Evolutionary conservation across 2,888 invertebrate species (phyloP).

Genomic region (Emmelina monodactyla): DNA sequence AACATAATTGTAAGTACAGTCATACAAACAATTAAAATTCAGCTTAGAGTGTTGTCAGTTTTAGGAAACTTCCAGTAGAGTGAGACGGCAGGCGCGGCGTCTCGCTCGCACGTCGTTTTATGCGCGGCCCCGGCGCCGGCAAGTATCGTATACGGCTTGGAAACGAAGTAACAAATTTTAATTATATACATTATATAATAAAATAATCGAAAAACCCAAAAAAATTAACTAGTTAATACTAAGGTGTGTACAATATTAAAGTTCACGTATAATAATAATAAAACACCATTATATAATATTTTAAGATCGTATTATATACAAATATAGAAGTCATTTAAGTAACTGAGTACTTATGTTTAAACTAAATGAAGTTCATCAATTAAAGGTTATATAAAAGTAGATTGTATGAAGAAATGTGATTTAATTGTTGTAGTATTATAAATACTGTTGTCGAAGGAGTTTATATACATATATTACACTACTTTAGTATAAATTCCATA

Average conservation of each 20-base stretch:
- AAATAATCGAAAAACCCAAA: conserved; percentile 30
- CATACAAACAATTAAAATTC: too few species aligned
- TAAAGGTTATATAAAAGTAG: conserved; percentile 37
- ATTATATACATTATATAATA: conserved; percentile 35
- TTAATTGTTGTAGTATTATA: conserved; percentile 59
- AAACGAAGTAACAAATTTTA: conserved; percentile 50
- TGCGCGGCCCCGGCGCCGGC: conserved; percentile 20
- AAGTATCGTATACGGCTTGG: conserved; percentile 62
- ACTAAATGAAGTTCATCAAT: conserved; percentile 23
- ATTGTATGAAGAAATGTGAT: conserved; percentile 54
- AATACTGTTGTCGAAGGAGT: conserved; percentile 48
- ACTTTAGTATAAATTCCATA: conserved; percentile 51
- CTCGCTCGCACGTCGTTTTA: background rate
- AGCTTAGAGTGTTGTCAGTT: too few species aligned
- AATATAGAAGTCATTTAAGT: conserved; percentile 42
- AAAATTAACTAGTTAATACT: conserved; percentile 37
- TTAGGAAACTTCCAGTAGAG: too few species aligned
- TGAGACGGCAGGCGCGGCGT: too few species aligned
- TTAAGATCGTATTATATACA: conserved; percentile 52
- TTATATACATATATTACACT: conserved; percentile 46
- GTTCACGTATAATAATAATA: conserved; percentile 41
- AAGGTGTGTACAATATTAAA: conserved; percentile 62
- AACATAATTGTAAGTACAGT: too few species aligned
- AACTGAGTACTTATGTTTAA: conserved; percentile 48
- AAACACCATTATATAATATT: conserved; percentile 43